Conservation (phyloP, 2,113 vertebrate genomes). For the Psilopogon haemacephalus region DNA sequence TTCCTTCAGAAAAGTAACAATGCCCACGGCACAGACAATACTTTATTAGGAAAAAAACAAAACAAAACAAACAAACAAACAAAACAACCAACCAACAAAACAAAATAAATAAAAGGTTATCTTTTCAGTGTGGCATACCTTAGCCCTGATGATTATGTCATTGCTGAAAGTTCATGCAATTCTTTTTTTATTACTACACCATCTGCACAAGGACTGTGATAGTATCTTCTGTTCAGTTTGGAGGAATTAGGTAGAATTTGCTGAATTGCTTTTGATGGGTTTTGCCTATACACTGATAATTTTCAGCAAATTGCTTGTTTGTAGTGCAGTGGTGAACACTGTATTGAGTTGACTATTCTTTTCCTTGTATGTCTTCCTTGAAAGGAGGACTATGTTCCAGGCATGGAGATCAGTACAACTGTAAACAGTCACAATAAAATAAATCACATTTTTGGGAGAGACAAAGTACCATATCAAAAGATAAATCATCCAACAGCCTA, state of each 20-base stretch:
- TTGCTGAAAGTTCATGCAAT: not conserved
- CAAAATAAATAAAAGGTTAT: not conserved
- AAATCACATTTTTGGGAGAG: not conserved
- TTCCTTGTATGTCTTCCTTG: not conserved
- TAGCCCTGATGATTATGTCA: not conserved
- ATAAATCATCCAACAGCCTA: not conserved
- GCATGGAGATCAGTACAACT: not conserved
- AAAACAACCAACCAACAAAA: no score
- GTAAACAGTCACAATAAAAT: not conserved
- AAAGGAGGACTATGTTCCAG: not conserved
- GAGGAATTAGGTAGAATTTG: not conserved
- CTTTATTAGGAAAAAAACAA: not conserved
- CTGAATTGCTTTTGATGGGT: slow-evolving; percentile 27
- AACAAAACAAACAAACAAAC: not conserved
- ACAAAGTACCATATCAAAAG: not conserved
- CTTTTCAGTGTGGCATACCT: not conserved
- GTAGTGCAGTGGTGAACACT: not conserved
- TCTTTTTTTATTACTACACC: slow-evolving; percentile 13
- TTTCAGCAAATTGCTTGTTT: slow-evolving; percentile 21
- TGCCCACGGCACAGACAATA: not conserved
- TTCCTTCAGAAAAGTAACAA: not conserved
- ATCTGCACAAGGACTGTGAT: not conserved
- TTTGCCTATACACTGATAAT: slow-evolving; percentile 25
- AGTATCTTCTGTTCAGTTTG: not conserved
- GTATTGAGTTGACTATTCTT: slow-evolving; percentile 11